Evolutionary conservation across 2,113 vertebrate species (phyloP).

Genomic region (Hyperopisus bebe): DNA sequence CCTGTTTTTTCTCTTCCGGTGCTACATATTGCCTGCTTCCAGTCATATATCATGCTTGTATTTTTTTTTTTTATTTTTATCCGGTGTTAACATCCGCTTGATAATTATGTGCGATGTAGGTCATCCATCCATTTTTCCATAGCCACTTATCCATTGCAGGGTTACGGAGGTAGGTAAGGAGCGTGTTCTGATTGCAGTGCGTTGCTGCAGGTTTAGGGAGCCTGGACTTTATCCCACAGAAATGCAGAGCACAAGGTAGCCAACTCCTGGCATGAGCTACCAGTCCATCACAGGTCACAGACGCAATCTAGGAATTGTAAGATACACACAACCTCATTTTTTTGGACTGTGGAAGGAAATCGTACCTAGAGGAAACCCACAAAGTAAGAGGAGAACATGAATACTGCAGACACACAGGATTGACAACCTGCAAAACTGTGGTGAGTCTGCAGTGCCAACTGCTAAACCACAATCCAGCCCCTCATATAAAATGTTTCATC

Average conservation of each 20-base stretch:
- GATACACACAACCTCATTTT: neutral
- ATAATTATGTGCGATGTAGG: neutral
- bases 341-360: neutral
- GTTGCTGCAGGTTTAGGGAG: no score
- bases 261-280: neutral
- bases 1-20: neutral
- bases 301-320: neutral
- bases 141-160: neutral
- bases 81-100: neutral
- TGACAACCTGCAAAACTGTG: neutral
- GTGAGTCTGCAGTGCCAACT: neutral
- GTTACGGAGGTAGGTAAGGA: no score
- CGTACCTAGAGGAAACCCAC: neutral
- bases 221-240: neutral
- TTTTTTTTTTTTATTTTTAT: neutral
- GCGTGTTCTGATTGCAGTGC: no score
- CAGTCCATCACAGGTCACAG: neutral
- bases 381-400: neutral
- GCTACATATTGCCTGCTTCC: neutral
- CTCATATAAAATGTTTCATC: neutral
- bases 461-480: neutral
- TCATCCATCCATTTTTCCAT: neutral
- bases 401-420: neutral
- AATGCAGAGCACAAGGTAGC: neutral
- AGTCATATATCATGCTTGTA: neutral